Percentiles rank a stretch among this genome's conserved stretches.
Conservation (phyloP, 2,113 vertebrate species). For the Paralichthys olivaceus region DNA sequence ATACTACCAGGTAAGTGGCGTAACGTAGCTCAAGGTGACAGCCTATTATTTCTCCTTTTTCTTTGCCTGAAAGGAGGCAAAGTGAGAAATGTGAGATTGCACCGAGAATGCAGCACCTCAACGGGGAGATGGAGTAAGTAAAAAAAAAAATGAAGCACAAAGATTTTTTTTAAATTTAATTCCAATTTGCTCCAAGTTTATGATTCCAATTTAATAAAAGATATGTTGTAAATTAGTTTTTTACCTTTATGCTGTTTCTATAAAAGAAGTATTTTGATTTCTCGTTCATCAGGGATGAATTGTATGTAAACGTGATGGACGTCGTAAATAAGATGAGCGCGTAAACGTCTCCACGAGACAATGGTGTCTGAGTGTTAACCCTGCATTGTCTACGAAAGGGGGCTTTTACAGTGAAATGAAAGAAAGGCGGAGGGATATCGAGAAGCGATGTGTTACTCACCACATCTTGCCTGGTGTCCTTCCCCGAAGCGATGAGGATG, state of each 20-base stretch:
- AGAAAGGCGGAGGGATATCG: constrained; percentile 54
- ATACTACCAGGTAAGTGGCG: constrained; percentile 79
- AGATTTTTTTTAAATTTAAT: constrained; percentile 44
- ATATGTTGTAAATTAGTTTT: constrained; percentile 24
- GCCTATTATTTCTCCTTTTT: constrained; percentile 77
- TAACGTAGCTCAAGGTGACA: constrained; percentile 80
- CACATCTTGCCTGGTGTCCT: constrained; percentile 92
- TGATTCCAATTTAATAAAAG: constrained; percentile 39
- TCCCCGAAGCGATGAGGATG: constrained; percentile 92
- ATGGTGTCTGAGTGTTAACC: constrained; percentile 18
- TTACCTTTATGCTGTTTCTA: constrained; percentile 5
- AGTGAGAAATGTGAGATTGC: constrained; percentile 73
- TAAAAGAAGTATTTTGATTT: background rate
- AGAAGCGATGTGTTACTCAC: constrained; percentile 83
- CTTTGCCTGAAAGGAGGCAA: constrained; percentile 73
- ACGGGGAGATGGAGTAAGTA: constrained; percentile 49
- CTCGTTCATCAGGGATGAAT: constrained; percentile 15
- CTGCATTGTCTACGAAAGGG: constrained; percentile 17
- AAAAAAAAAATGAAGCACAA: constrained; percentile 7
- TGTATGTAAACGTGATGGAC: constrained; percentile 16
- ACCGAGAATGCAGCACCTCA: constrained; percentile 63
- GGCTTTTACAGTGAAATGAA: constrained; percentile 44
- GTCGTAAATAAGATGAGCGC: constrained; percentile 2
- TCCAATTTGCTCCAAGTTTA: constrained; percentile 57
- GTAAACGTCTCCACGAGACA: constrained; percentile 8